Evolutionary conservation across 2,113 vertebrate species (phyloP), one percentile per base, ranked within the genome.

Genomic region (Xiphophorus maculatus): DNA sequence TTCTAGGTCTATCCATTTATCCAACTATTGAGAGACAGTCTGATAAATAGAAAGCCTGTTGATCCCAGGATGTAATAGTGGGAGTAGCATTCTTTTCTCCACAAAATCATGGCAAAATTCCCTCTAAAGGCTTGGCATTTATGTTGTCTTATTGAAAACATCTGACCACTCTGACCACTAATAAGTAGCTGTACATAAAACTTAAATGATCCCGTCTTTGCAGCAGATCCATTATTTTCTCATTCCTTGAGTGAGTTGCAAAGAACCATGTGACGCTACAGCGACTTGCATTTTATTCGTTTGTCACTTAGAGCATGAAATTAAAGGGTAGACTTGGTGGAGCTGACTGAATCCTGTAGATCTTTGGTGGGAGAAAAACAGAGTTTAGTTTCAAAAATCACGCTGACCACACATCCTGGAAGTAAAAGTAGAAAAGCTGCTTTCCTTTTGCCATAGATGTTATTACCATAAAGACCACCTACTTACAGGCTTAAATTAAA

Each of bases 111-210:
- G 93, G 92, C 89, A 87, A 58, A 64, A 63, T 37, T 32, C 80
- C 63, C 63, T 44, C 74, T 86, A 81, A 80, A 88, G 88, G 90
- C 71, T 93, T 92, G 85, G 89, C 90, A 84, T 92, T 82, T 81
- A 77, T 82, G 81, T 87, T 80, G 82, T 60, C 87, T 93, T 93
- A 95, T 94, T 95, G 91, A 93, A 95, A 94, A 92, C 94, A 95
- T 90, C 90, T 95, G 93, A 82, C 78, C 79, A 71, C 83, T 88
- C 77, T 89, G 86, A 91, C 94, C 92, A 88, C 93, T 94, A 95
- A 95, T 94, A 95, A 91, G 85, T 83, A 93, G 91, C 80, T 92
- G 73, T 72, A 90, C 84, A 93, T 92, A 92, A 91, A 94, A 91
- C 88, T 88, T 77, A 89, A 90, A 89, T 87, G 80, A 78, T 87